A percentile compares a stretch with the other conserved stretches of the same genome.
These are phyloP conservation scores for Nesogale talazaci DNA, from an alignment of 2,113 vertebrate genomes.

Conservation along the genomic window DNA sequence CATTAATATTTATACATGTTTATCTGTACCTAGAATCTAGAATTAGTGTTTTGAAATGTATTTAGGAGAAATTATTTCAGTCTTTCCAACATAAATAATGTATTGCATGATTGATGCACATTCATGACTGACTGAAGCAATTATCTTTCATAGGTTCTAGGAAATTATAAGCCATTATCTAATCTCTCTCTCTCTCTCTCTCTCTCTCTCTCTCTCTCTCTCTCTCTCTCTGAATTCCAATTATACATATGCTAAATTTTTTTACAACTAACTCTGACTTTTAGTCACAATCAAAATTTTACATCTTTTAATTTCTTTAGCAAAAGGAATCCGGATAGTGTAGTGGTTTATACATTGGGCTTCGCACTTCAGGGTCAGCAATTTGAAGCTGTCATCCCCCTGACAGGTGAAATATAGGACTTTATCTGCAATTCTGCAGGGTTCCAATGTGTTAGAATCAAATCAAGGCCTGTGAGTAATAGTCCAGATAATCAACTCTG, in stretches of 20 bases:
- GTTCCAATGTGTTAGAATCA: no score
- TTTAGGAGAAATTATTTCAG: constrained; percentile 41
- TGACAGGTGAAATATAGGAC: no score
- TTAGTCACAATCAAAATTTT: not conserved
- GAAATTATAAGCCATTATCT: not conserved
- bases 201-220: not conserved
- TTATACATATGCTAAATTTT: not conserved
- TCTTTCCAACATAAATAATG: not conserved
- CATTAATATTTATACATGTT: constrained; percentile 40
- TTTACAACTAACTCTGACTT: not conserved
- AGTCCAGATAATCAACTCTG: no score
- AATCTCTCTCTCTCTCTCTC: not conserved
- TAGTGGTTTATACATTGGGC: not conserved
- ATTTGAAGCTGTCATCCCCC: no score
- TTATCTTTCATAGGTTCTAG: constrained; percentile 7
- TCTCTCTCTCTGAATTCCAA: not conserved
- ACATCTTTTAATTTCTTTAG: not conserved
- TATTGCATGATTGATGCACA: not conserved
- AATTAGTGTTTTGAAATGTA: not conserved
- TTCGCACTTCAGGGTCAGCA: no score
- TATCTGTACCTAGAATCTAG: constrained; percentile 9
- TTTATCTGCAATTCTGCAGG: no score
- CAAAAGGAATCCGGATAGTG: no score
- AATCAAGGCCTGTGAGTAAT: no score
- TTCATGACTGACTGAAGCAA: not conserved